Base-by-base conservation (phyloP, 2,113 vertebrate genomes). In the Chaenocephalus aceratus region DNA sequence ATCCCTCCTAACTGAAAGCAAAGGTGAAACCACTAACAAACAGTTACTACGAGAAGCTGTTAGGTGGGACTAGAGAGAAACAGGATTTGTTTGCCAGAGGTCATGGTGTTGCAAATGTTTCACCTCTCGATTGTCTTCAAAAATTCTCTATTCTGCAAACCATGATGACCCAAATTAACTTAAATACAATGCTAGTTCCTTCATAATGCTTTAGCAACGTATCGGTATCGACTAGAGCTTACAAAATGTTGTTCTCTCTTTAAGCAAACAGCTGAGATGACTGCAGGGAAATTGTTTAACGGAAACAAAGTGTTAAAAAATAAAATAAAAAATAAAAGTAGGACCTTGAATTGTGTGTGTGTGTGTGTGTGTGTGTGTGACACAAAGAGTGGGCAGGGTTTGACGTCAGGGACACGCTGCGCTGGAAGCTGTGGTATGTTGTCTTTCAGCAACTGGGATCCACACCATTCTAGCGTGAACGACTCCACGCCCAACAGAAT, bases 361-460 rank as follows among this genome's bases (percentile, higher is more conserved):
- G 34, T 46, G 36, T 36, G 36, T 36, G 36, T 36, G n/a, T 45
- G n/a, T 3, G 30, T 45, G 60, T 45, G 36, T 56, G 34, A 16
- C n/a, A n/a, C 10, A 30, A 44, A 52, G 30, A 36, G 51, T 46
- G 54, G 12, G 75, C 3, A 51, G 6, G 30, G 45, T 68, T 48
- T 83, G 60, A 75, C 13, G 14, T 82, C 63, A 81, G 34, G 66
- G 30, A 87, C 75, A 73, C 2, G 1, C 1, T 52, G 57, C 48
- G 57, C 14, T 26, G 4, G n/a, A 13, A 13, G 9, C 34, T 69
- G 13, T 63, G 79, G 76, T 62, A 94, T 94, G 89, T 74, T 11
- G 90, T 66, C 80, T 56, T 21, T 69, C 91, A 57, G 78, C 84
- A 54, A 51, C 45, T 57, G 75, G 49, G 52, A 80, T 67, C 80